These are phyloP conservation scores for Sminthopsis crassicaudata DNA, from an alignment of 2,113 vertebrate genomes.

Conservation along the genomic window DNA sequence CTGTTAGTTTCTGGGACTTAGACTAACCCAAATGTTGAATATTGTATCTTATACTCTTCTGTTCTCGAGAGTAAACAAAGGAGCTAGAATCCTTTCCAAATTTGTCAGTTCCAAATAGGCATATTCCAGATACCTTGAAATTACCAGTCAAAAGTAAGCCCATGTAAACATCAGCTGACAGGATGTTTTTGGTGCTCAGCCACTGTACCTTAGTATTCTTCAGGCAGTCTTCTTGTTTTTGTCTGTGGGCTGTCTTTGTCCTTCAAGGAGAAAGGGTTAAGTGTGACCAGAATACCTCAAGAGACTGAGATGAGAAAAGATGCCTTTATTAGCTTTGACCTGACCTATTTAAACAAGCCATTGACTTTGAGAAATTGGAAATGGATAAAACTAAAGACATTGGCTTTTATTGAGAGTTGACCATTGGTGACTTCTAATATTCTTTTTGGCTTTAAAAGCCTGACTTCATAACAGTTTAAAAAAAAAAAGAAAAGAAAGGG, in stretches of 20 bases:
- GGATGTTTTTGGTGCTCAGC: background rate
- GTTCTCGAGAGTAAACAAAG: background rate
- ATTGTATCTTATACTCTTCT: background rate
- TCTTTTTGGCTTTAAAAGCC: background rate
- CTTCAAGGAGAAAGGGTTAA: background rate
- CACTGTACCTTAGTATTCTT: background rate
- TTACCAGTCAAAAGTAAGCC: background rate
- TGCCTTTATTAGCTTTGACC: background rate
- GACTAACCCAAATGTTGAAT: background rate
- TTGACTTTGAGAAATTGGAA: background rate
- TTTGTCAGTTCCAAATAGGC: background rate
- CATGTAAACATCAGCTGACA: background rate
- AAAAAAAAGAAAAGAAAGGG: too few species aligned
- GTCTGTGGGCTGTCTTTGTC: background rate
- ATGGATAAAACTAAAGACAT: background rate
- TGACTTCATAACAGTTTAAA: background rate
- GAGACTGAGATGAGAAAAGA: background rate
- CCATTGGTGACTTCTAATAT: background rate
- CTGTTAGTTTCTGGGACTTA: background rate
- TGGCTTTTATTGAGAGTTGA: background rate
- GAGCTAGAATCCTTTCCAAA: background rate
- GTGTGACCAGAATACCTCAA: background rate
- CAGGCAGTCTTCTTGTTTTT: background rate
- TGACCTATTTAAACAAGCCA: background rate
- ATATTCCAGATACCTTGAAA: background rate